phyloP scores from a whole-genome alignment of 2,113 vertebrate species.

The Microtus richardsoni region DNA sequence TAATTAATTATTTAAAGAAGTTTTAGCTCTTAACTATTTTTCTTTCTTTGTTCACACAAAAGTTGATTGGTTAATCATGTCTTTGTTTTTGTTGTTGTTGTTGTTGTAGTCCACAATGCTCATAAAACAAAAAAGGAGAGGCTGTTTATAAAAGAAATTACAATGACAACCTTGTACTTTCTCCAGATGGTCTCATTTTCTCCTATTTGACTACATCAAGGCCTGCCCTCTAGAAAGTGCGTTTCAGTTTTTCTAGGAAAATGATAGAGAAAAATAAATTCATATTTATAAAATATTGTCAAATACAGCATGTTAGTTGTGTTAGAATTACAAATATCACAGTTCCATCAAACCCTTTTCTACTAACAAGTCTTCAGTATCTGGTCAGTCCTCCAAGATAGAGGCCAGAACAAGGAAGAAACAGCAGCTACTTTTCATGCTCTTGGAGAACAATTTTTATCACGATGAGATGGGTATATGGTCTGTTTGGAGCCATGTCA shows the following conservation, averaged over 20 bases:
- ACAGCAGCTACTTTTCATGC: background rate
- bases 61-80: slow-evolving; percentile 67
- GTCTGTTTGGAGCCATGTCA: background rate
- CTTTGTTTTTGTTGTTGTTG: slow-evolving; percentile 73
- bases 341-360: background rate
- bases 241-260: slow-evolving; percentile 58
- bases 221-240: slow-evolving; percentile 20
- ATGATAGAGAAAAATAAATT: slow-evolving; percentile 54
- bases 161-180: slow-evolving; percentile 72
- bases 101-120: background rate
- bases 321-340: slow-evolving; percentile 13
- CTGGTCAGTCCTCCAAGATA: background rate
- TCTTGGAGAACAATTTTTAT: background rate
- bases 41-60: slow-evolving; percentile 62
- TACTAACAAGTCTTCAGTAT: slow-evolving; percentile 35
- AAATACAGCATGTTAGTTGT: background rate
- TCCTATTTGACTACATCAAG: slow-evolving; percentile 67
- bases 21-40: slow-evolving; percentile 60
- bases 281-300: slow-evolving; percentile 29
- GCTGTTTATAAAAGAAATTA: slow-evolving; percentile 79
- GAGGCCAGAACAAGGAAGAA: slow-evolving; percentile 21
- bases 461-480: background rate
- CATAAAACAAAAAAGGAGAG: slow-evolving; percentile 69
- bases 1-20: slow-evolving; percentile 73
- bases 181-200: slow-evolving; percentile 73